These are phyloP conservation scores for Drosophila maculinotata DNA, from an alignment of 2,888 invertebrate species.

Conservation along the genomic window DNA sequence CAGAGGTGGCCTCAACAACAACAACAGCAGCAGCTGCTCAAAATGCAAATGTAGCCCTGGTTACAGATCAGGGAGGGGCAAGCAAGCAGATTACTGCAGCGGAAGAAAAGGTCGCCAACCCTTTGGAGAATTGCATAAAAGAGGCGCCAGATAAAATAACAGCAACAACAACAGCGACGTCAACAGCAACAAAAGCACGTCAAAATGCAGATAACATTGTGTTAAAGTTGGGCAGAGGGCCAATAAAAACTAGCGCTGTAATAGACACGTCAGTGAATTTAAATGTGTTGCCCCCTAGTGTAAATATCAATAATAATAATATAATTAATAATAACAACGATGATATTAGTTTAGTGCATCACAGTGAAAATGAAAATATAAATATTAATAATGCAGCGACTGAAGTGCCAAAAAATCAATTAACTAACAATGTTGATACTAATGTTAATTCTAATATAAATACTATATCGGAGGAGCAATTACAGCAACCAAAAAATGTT, in stretches of 20 bases:
- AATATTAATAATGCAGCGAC: conserved; percentile 12
- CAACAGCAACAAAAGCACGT: conserved; percentile 8
- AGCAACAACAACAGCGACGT: neutral
- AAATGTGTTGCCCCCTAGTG: conserved; percentile 41
- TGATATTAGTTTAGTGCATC: conserved; percentile 54
- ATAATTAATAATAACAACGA: conserved; percentile 38
- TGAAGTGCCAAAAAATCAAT: conserved; percentile 58
- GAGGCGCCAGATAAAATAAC: neutral
- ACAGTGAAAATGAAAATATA: conserved; percentile 32
- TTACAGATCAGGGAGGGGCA: conserved; percentile 6
- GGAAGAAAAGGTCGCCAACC: conserved; percentile 9
- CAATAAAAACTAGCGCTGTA: conserved; percentile 38
- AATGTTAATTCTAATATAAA: conserved; percentile 36
- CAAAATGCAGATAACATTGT: conserved; percentile 27
- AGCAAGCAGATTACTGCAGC: neutral
- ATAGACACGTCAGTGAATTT: conserved; percentile 70
- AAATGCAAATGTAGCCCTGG: conserved; percentile 21
- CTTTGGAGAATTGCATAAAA: conserved; percentile 28
- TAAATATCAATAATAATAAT: conserved; percentile 61
- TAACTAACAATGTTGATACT: conserved; percentile 44
- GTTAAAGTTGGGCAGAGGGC: conserved; percentile 39
- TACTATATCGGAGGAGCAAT: conserved; percentile 37
- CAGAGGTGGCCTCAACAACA: conserved; percentile 48
- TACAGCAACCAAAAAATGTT: conserved; percentile 22
- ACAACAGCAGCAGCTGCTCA: too few species aligned